Evolutionary conservation across 92 coral and sea anemone species (phyloP).

Genomic region (Paramuricea clavata): DNA sequence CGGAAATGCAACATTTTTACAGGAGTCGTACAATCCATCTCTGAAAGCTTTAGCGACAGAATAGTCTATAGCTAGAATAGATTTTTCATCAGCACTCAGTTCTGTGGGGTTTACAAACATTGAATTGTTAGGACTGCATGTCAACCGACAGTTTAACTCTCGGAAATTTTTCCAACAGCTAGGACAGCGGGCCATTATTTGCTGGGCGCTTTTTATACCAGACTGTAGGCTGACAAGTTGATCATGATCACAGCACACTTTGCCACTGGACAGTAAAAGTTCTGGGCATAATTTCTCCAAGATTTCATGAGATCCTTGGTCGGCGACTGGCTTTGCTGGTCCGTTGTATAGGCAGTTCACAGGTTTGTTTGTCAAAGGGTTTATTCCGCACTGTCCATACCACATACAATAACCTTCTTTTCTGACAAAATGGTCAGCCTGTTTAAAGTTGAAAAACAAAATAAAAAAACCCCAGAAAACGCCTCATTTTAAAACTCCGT

Average conservation of each 20-base stretch:
- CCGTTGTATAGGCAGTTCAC: slow-evolving; percentile 89
- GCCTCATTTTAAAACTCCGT: no score
- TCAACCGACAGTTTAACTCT: slow-evolving; percentile 76
- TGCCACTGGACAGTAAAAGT: not conserved
- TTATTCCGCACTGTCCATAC: slow-evolving; percentile 81
- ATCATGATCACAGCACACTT: slow-evolving; percentile 75
- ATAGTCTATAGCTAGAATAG: slow-evolving; percentile 50
- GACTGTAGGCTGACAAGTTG: slow-evolving; percentile 67
- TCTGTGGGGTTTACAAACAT: slow-evolving; percentile 70
- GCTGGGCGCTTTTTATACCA: slow-evolving; percentile 67
- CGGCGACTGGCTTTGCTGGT: slow-evolving; percentile 78
- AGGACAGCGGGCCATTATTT: slow-evolving; percentile 85
- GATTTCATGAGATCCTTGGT: slow-evolving; percentile 51
- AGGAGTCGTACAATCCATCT: slow-evolving; percentile 84
- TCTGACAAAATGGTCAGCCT: not conserved
- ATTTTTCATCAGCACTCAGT: not conserved
- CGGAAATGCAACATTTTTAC: slow-evolving; percentile 87
- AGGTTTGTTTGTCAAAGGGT: slow-evolving; percentile 27
- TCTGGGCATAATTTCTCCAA: slow-evolving; percentile 78
- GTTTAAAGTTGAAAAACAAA: not conserved
- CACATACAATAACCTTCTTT: slow-evolving; percentile 92
- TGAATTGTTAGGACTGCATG: slow-evolving; percentile 90
- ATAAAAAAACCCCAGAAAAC: no score
- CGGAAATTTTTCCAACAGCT: slow-evolving; percentile 93
- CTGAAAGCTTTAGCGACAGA: slow-evolving; percentile 72